Evolutionary conservation across 2,113 vertebrate species (phyloP).

Genomic region (Isurus oxyrinchus): DNA sequence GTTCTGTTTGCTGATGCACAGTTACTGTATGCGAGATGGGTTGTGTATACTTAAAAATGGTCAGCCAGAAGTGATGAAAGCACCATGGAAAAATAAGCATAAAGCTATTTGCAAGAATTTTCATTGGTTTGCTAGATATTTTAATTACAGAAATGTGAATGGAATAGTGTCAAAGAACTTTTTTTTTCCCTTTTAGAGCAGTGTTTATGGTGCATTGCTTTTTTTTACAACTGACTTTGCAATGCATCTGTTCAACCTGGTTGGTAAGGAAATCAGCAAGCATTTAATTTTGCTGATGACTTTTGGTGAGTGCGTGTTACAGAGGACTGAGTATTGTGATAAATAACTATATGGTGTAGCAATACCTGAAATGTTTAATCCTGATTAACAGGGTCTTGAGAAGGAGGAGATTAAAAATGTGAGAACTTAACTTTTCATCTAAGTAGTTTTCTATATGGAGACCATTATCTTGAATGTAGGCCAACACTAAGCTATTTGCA

Average conservation of each 20-base stretch:
- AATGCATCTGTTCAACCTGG: slow-evolving; percentile 5
- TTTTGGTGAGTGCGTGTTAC: background rate
- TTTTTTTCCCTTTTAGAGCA: background rate
- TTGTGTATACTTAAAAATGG: background rate
- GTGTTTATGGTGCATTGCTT: background rate
- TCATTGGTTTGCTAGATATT: background rate
- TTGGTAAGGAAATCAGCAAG: background rate
- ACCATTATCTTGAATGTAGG: background rate
- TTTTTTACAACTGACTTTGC: background rate
- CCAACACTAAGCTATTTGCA: background rate
- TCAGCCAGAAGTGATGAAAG: background rate
- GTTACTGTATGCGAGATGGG: background rate
- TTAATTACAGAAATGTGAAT: slow-evolving; percentile 20
- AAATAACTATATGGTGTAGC: background rate
- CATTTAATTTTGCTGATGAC: background rate
- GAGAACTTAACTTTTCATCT: background rate
- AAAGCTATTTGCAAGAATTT: background rate
- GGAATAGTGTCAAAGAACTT: background rate
- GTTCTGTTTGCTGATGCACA: too few relatives aligned
- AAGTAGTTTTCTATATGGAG: background rate
- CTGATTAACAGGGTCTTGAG: background rate
- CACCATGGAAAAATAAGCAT: background rate
- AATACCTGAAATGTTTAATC: slow-evolving; percentile 5
- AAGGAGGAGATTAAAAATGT: background rate
- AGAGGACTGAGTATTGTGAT: background rate